Evolutionary conservation across 2,113 vertebrate genomes (phyloP), one percentile per base, ranked within the genome.

Genomic region (Patagioenas fasciata): DNA sequence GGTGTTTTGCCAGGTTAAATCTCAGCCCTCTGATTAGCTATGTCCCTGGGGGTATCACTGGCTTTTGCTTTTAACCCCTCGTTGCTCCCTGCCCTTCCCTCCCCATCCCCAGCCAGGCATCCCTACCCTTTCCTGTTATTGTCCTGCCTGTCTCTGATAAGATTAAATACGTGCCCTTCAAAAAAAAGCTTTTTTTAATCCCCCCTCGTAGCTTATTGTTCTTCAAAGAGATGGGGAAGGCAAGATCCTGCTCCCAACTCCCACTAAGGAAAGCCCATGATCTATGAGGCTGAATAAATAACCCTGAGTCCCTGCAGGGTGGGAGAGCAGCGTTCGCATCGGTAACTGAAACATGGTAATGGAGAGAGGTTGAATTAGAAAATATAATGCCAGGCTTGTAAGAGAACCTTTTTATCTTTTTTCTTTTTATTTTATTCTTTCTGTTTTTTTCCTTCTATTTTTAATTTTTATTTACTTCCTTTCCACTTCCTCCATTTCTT

Each of bases 61-160:
- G 60, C 8, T 36, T 93, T 81, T 48, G 15, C 93, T 84, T 51
- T 74, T 73, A 93, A 91, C 78, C 94, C 87, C 80, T 92, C 78
- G 26, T 87, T 77, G 40, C 65, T 95, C 95, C 53, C 57, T 56
- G 21, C 47, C 82, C 69, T 89, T 88, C 93, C 81, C 93, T 91
- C 81, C 34, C 4, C 47, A 78, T 56, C 69, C 60, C 53, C 89
- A 64, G 93, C 96, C 19, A 94, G 75, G 91, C 85, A 84, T 95
- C 96, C 95, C 96, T 79, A 80, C 98, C 95, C 97, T 97, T 98
- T 98, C 98, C 98, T 98, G 97, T 94, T 96, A 97, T 97, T 98
- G 97, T 98, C 91, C 96, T 95, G 95, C 77, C 62, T 31, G 17
- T 67, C 86, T 95, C 96, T 72, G 97, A 97, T 97, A 97, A 97